A percentile compares a stretch with the other conserved stretches of the same genome.
Conservation (phyloP, 23 tunicate genomes). For the Halocynthia roretzi region DNA sequence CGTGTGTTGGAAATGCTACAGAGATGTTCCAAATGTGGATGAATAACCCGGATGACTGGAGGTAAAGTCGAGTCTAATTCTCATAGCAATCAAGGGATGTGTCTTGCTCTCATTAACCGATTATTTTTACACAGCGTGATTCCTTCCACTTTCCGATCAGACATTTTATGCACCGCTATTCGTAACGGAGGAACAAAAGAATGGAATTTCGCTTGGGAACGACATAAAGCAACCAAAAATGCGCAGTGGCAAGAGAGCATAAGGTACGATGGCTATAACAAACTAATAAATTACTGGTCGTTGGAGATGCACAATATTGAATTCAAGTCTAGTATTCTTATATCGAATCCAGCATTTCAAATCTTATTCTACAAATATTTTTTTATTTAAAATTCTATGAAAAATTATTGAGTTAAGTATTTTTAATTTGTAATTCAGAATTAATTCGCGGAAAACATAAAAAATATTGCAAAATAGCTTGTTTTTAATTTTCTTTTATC, state of each 20-base stretch:
- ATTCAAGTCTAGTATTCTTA: too few relatives aligned
- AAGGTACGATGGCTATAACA: constrained; percentile 22
- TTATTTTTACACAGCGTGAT: constrained; percentile 34
- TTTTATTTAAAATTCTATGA: too few relatives aligned
- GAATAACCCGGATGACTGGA: constrained; percentile 20
- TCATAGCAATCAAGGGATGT: background rate
- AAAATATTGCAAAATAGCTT: too few relatives aligned
- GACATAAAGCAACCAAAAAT: constrained; percentile 30
- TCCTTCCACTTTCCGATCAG: constrained; percentile 40
- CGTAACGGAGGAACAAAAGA: constrained; percentile 55
- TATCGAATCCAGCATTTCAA: too few relatives aligned
- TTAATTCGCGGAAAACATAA: too few relatives aligned
- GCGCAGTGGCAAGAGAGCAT: constrained; percentile 47
- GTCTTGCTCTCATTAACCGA: too few relatives aligned
- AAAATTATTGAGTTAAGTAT: too few relatives aligned
- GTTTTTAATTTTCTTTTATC: too few relatives aligned
- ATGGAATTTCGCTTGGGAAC: constrained; percentile 84
- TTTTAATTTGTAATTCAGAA: too few relatives aligned
- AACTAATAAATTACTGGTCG: too few relatives aligned
- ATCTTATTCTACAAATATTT: too few relatives aligned
- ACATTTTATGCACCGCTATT: constrained; percentile 70
- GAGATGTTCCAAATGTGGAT: constrained; percentile 41
- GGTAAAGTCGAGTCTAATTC: background rate
- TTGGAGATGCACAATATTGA: too few relatives aligned
- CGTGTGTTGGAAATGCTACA: constrained; percentile 45